Evolutionary conservation across 2,113 vertebrate species (phyloP), one percentile per base, ranked within the genome.

Genomic region (Cyanoramphus novaezelandiae): DNA sequence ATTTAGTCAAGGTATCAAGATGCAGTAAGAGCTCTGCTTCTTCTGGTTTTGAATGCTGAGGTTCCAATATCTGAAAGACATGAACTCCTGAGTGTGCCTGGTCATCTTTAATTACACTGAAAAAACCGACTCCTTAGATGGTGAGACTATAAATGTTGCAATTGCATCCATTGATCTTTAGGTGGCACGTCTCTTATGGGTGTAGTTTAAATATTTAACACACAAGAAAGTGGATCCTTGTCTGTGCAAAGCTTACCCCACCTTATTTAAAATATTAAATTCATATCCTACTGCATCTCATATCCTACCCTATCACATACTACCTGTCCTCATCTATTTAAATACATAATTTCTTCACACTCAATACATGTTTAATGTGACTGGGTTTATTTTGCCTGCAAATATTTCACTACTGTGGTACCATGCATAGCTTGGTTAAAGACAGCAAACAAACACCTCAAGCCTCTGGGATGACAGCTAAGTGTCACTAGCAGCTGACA

Each of bases 201-300:
- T 65, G 3, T 55, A 55, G 12, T 70, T 95, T 84, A 82, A 91
- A 46, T 47, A 37, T 6, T 10, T 63, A 68, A 74, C 29, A 57
- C 10, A 52, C 11, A 10, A 2, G 12, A 35, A 91, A 92, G 29
- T 31, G 19, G 50, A 83, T 89, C 17, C 57, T 60, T 55, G 44
- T 62, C 19, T 29, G 49, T 72, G 59, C 82, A 95, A 83, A 71
- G n/a, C 16, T 76, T 79, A 79, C 29, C 35, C 31, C 0, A 0
- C 16, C 19, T 17, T 75, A 76, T 79, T 87, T 88, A 90, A 95
- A 96, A 86, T 41, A 88, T 18, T 49, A 88, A 90, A 24, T 85
- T 94, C n/a, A 60, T 44, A 81, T 90, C 47, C 55, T 60, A 85
- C 41, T 14, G 3, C 82, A 69, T 21, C n/a, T 71, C 62, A 31